A percentile compares a stretch with the other conserved stretches of the same genome.
phyloP scores from a whole-genome alignment of 2,888 invertebrate genomes.

The Rotaria macrura region DNA sequence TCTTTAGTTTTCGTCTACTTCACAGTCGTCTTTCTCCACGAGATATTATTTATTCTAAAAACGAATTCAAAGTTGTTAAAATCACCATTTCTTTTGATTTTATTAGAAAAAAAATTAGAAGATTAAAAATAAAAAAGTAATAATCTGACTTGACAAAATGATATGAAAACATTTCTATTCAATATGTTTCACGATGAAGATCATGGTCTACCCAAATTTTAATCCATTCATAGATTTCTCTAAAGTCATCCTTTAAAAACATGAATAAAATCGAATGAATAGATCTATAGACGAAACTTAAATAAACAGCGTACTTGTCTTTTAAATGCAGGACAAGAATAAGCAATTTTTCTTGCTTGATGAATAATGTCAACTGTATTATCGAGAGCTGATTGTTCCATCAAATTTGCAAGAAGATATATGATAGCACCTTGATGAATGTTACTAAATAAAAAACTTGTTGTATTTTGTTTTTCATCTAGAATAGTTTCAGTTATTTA shows the following conservation, averaged over 20 bases:
- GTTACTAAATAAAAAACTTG: not conserved
- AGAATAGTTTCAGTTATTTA: not conserved
- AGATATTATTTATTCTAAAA: no score
- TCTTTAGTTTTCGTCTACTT: no score
- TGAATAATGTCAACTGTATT: not conserved
- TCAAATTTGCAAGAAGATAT: not conserved
- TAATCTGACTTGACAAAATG: not conserved
- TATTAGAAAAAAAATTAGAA: no score
- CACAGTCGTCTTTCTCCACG: no score
- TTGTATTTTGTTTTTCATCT: not conserved
- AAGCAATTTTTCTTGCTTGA: slow-evolving; percentile 1
- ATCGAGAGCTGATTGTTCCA: not conserved
- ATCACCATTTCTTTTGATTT: no score
- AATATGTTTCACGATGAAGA: not conserved
- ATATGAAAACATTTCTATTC: not conserved
- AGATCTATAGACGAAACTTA: no score
- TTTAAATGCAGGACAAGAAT: not conserved
- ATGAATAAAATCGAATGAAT: not conserved
- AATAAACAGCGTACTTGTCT: not conserved
- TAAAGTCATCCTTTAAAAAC: not conserved
- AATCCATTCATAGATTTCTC: not conserved
- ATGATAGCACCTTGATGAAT: not conserved
- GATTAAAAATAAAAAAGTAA: not conserved
- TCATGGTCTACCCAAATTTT: not conserved
- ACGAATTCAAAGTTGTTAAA: no score